Evolutionary conservation across 2,797 vertebrate species (phyloP), one percentile per base, ranked within the genome.

Genomic region (Siniperca undulata): DNA sequence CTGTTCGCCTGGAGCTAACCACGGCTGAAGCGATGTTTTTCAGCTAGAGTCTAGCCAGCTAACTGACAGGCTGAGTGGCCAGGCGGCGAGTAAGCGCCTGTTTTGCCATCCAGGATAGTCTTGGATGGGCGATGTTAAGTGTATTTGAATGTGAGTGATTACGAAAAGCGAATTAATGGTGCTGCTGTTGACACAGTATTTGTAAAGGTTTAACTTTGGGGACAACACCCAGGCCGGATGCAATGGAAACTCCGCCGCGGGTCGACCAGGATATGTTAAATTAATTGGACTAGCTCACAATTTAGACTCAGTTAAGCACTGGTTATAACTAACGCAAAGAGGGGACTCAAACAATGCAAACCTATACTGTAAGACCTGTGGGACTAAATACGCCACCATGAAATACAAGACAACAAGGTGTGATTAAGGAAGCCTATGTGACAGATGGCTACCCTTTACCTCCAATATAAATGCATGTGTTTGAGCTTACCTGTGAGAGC

Each of bases 1-100:
- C 85, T 44, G 83, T 48, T 22, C 22, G 87, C 79, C 83, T 68
- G 85, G 50, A 89, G 91, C 92, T 88, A 88, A 70, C 86, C 83
- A 4, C 44, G 82, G 85, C 82, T 75, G 83, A 60, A 44, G 79
- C 73, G 78, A 48, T 82, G 86, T 78, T 68, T 65, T 79, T 53
- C 62, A 85, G 85, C 91, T 64, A 55, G 30, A 71, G 71, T 62
- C 71, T 86, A 92, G 90, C 90, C 89, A 79, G 90, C 90, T 91
- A 91, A 91, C 86, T 92, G 93, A 91, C 93, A 91, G 88, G 52
- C 86, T 62, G 79, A 80, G 82, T 67, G 77, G 74, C 75, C 84
- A 58, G 80, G 78, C 83, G 82, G 77, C 56, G 64, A 88, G 85
- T 70, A 62, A 55, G 89, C 91, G 89, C 86, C 86, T 82, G 91